Base-by-base conservation (phyloP, 2,113 vertebrate genomes). In the Erythrocebus patas region DNA sequence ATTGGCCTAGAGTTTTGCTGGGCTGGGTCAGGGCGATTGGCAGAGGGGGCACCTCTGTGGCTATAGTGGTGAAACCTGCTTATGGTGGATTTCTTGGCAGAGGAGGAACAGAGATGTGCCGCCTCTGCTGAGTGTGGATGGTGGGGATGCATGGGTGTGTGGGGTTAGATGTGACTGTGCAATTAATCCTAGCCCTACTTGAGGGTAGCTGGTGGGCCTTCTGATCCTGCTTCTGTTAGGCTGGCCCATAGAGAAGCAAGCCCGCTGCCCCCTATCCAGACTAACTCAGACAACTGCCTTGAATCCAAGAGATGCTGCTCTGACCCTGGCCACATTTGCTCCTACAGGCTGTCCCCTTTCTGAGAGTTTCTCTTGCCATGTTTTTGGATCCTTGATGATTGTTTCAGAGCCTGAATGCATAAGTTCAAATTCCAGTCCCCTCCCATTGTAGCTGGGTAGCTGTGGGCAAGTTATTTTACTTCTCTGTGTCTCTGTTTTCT, bases 221-320 rank as follows among this genome's bases (percentile, higher is more conserved):
- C 35, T 32, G 10, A 45, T 45, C 30, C 38, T 13, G 4, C 64
- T 89, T 1, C n/a, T 20, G 2, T 17, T 13, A 1, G 5, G 13
- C 82, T 25, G 9, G 25, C 14, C 18, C 83, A 43, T 0, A 7
- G 11, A 30, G 76, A 66, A 66, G 48, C 35, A 48, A 40, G n/a
- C 6, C 16, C 14, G 23, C 27, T 0, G 5, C 1, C 61, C 23
- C 12, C n/a, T 0, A 3, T 6, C 6, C 22, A 13, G 13, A 2
- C 61, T 32, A 38, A 40, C 18, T 52, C 14, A 7, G 17, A 25
- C 13, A 38, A 4, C 30, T 14, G 30, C 0, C 0, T 22, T 27
- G 55, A 57, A 14, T 12, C 45, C 5, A 2, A 8, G 35, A 78
- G 59, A 20, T 7, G 16, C 25, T 1, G 0, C 30, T 66, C 45